Conservation (phyloP, 2,113 vertebrate species). For the Chaetodon auriga region DNA sequence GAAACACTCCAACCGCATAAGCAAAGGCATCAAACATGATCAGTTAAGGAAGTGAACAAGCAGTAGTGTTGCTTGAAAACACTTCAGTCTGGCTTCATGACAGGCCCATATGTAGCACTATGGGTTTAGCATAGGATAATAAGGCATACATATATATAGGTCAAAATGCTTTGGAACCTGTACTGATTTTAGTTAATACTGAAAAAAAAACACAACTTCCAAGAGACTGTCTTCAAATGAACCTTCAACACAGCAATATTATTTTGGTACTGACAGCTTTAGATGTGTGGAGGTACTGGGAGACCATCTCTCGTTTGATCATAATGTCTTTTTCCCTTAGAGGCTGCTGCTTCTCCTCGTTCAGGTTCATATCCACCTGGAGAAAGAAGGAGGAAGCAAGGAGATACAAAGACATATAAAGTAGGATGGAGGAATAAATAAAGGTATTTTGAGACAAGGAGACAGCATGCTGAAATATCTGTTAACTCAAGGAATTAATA, state of each 20-base stretch:
- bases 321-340: conserved; percentile 87
- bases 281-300: conserved; percentile 90
- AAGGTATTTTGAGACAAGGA: neutral
- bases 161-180: neutral
- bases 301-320: conserved; percentile 92
- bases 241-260: neutral
- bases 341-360: conserved; percentile 89
- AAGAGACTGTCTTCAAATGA: neutral
- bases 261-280: conserved; percentile 85
- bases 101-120: neutral
- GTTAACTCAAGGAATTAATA: neutral
- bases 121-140: neutral
- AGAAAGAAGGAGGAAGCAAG: neutral
- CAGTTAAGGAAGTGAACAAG: neutral
- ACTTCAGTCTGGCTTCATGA: neutral
- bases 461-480: neutral
- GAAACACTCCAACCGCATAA: too few species aligned
- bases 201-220: neutral
- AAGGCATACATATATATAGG: neutral
- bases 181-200: neutral
- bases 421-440: neutral
- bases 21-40: neutral
- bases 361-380: conserved; percentile 93
- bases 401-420: neutral
- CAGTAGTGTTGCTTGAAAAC: neutral